Conservation (phyloP, 2,797 vertebrate species). For the Manis pentadactyla region DNA sequence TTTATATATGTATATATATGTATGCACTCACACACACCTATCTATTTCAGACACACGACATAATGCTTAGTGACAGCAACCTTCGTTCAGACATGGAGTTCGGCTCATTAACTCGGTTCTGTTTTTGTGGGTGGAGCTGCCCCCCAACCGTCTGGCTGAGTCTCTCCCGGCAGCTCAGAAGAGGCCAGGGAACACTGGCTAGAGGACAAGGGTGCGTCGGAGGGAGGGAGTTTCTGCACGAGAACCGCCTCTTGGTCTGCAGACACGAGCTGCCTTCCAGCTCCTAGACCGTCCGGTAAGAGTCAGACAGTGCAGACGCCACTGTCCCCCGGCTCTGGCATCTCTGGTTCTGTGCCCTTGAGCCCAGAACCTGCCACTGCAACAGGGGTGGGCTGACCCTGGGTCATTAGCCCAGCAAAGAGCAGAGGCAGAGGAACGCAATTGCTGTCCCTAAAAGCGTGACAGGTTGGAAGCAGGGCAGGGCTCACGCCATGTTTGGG, state of each 20-base stretch:
- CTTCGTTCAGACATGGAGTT: background rate
- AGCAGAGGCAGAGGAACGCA: background rate
- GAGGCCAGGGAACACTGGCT: background rate
- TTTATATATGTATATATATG: background rate
- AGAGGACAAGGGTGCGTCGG: accelerated
- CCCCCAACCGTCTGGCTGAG: accelerated
- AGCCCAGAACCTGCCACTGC: background rate
- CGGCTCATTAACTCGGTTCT: background rate
- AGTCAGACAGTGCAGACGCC: background rate
- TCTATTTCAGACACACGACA: background rate
- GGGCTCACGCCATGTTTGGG: accelerated
- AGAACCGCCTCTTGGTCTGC: background rate
- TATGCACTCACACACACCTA: background rate
- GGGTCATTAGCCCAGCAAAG: background rate
- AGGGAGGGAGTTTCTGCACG: accelerated
- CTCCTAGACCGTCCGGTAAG: background rate
- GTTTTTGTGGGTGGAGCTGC: background rate
- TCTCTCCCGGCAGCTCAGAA: background rate
- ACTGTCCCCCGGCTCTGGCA: too few species aligned
- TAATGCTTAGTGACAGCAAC: background rate
- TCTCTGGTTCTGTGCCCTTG: background rate
- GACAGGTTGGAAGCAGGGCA: accelerated
- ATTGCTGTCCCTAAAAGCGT: accelerated
- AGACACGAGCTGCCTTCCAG: background rate
- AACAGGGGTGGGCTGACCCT: too few species aligned